phyloP scores from a whole-genome alignment of 2,888 invertebrate genomes.

The Cantharis nigra region DNA sequence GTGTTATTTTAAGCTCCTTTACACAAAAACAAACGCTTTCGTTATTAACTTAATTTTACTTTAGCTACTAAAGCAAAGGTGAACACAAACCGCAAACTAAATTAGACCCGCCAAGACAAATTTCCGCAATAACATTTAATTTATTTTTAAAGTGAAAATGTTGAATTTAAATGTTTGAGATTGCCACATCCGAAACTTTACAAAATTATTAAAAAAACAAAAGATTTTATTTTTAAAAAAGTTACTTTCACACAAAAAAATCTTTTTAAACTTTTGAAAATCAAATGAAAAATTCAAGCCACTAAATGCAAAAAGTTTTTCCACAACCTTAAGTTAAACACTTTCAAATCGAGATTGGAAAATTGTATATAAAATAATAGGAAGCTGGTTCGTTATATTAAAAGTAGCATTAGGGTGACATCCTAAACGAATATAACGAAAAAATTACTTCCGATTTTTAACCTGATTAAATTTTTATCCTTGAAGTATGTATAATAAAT shows the following conservation, averaged over 20 bases:
- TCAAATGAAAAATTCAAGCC: not conserved
- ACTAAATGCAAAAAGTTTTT: not conserved
- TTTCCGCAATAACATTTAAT: not conserved
- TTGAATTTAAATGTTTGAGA: not conserved
- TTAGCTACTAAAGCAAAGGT: not conserved
- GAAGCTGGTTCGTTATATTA: not conserved
- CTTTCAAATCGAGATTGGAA: not conserved
- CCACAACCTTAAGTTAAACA: not conserved
- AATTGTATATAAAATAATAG: not conserved
- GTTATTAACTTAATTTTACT: not conserved
- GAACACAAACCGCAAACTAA: not conserved
- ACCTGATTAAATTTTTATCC: not conserved
- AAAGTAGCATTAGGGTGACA: not conserved
- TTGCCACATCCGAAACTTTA: not conserved
- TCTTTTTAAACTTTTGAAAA: not conserved
- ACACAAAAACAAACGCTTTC: not conserved
- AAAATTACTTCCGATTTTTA: not conserved
- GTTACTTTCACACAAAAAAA: not conserved
- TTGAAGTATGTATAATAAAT: too few relatives aligned
- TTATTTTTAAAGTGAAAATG: not conserved
- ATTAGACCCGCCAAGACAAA: not conserved
- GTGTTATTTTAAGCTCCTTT: not conserved
- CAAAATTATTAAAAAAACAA: not conserved
- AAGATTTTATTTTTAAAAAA: not conserved
- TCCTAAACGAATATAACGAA: not conserved